Evolutionary conservation across 1,140 invertebrate genomes (phyloP), one percentile per base, ranked within the genome.

Genomic region (Papilio aristodemus): DNA sequence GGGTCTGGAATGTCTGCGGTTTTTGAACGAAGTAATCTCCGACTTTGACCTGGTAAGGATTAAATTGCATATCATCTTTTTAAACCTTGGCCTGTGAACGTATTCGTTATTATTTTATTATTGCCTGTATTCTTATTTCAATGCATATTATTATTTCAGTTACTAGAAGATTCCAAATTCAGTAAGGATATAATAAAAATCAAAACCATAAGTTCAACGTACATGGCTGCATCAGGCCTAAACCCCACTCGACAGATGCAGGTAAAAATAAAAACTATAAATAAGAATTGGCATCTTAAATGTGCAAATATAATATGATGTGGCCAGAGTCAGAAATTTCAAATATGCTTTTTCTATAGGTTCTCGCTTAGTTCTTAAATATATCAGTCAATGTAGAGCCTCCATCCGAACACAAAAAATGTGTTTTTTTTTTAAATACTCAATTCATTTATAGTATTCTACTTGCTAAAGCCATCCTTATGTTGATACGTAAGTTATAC

Each of bases 21-120:
- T 99, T 87, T 93, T 99, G 14, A 99, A 99, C 87, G 98, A 99
- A 94, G 98, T 99, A 68, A 99, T 99, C 80, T 98, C 97, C 0
- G 98, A 99, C 92, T 99, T 98, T 90, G 98, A 99, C 93, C 96
- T 97, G 75, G 97, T 98, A 93, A 94, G 94, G 93, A 80, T 72
- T 67, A 67, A 71, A 71, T 80, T 64, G 22, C 38, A 63, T 25
- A 54, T 54, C 46, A 54, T 54, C 46, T 54, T 54, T 22, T 54
- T 54, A 54, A 54, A 22, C 46, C 46, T 54, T 54, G 19, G 19
- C 46, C 46, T 25, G 19, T 5, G 17, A 8, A 50, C 19, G 19
- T 54, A 54, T 54, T 46, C 19, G 10, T 10, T 63, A 13, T 38
- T 71, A 66, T 66, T 64, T 62, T 54, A 37, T 46, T 46, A 70